These are phyloP conservation scores for Trichoplusia ni DNA, from an alignment of 1,140 invertebrate species.

Conservation along the genomic window DNA sequence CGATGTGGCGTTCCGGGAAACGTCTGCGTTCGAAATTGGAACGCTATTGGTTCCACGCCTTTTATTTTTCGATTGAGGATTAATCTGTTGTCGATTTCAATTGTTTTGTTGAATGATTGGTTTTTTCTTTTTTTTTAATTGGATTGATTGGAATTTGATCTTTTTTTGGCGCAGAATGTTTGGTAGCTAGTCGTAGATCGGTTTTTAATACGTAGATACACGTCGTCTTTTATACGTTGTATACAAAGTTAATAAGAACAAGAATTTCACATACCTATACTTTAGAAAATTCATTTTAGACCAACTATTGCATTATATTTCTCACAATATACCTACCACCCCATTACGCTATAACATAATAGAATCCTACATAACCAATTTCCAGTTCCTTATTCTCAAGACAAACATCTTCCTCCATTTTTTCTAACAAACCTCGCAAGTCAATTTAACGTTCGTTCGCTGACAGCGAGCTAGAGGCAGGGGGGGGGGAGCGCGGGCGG, in stretches of 20 bases:
- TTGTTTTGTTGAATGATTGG: slow-evolving; percentile 46
- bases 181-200: no score
- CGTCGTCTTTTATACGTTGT: no score
- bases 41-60: slow-evolving; percentile 66
- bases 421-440: slow-evolving; percentile 35
- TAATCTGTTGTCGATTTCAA: no score
- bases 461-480: slow-evolving; percentile 7
- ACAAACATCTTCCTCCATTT: neutral
- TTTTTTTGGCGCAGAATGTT: no score
- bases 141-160: slow-evolving; percentile 17
- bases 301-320: no score
- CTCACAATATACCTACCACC: no score
- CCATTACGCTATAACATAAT: no score
- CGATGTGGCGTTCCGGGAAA: slow-evolving; percentile 68
- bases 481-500: slow-evolving; percentile 1
- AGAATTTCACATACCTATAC: no score
- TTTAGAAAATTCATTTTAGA: no score
- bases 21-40: slow-evolving; percentile 63
- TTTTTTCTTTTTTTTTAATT: slow-evolving; percentile 35
- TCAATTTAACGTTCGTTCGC: slow-evolving; percentile 42
- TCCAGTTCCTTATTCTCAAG: neutral
- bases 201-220: no score
- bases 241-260: no score
- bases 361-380: neutral
- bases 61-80: slow-evolving; percentile 13